phyloP scores from a whole-genome alignment of 2,888 invertebrate genomes.

The Eugnorisma glareosa region DNA sequence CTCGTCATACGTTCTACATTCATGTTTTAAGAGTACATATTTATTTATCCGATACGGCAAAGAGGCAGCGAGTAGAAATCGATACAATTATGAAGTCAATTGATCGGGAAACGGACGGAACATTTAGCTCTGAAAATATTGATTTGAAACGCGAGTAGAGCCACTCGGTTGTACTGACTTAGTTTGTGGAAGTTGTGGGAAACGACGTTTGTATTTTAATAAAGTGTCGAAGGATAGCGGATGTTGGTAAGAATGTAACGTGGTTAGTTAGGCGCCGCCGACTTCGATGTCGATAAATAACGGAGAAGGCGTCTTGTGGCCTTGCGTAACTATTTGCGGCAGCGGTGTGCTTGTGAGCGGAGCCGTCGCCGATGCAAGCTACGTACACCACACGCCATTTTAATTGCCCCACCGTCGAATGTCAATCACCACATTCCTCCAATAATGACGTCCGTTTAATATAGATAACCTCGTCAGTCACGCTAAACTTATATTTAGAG shows the following conservation, averaged over 20 bases:
- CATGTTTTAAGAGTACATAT: conserved; percentile 1
- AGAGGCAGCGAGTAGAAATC: conserved; percentile 10
- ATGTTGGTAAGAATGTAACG: conserved; percentile 73
- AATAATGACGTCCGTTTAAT: conserved; percentile 74
- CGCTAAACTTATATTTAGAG: conserved; percentile 62
- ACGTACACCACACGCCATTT: conserved; percentile 70
- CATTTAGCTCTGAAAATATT: conserved; percentile 40
- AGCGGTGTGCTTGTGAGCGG: conserved; percentile 77
- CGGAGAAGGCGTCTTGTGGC: conserved; percentile 80
- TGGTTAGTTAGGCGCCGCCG: conserved; percentile 72
- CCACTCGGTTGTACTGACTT: conserved; percentile 7
- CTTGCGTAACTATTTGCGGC: conserved; percentile 87
- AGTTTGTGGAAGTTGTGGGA: conserved; percentile 18
- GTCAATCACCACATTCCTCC: conserved; percentile 82
- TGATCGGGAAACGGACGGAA: conserved; percentile 15
- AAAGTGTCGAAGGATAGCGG: conserved; percentile 69
- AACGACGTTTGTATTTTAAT: conserved; percentile 34
- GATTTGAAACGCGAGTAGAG: conserved; percentile 39
- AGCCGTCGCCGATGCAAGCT: conserved; percentile 69
- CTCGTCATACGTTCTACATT: conserved; percentile 6
- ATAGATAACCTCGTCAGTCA: conserved; percentile 68
- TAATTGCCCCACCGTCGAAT: conserved; percentile 82
- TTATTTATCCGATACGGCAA: conserved; percentile 6
- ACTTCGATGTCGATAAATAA: conserved; percentile 80
- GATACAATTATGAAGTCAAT: conserved; percentile 31